A percentile compares a stretch with the other conserved stretches of the same genome.
These are phyloP conservation scores for Podocnemis expansa DNA, from an alignment of 2,113 vertebrate genomes.

Conservation along the genomic window DNA sequence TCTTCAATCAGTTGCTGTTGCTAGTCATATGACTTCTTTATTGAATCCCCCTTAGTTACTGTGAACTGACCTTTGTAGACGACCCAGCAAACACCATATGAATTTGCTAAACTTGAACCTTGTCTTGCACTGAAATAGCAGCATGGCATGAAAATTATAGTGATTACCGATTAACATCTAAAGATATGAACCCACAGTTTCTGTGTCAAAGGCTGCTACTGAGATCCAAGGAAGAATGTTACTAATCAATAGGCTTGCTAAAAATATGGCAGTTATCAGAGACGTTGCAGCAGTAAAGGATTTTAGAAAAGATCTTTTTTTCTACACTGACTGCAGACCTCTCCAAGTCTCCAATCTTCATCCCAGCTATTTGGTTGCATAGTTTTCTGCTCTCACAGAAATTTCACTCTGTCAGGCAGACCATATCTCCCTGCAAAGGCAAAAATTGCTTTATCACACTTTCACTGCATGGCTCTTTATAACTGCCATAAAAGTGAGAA, in stretches of 20 bases:
- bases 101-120: neutral
- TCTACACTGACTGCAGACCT: neutral
- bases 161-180: neutral
- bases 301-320: neutral
- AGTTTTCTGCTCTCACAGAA: neutral
- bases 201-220: neutral
- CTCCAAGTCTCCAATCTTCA: fast-evolving
- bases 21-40: neutral
- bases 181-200: neutral
- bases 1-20: neutral
- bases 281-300: fast-evolving
- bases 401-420: neutral
- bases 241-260: neutral
- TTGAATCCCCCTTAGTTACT: fast-evolving
- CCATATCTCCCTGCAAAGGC: neutral
- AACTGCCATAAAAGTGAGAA: neutral
- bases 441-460: neutral
- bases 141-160: neutral
- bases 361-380: neutral
- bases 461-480: neutral
- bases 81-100: too few relatives aligned
- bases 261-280: neutral
- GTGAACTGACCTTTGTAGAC: neutral
- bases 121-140: neutral
- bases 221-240: neutral